A percentile compares a stretch with the other conserved stretches of the same genome.
Evolutionary conservation across 2,113 vertebrate species (phyloP).

Genomic region (Pygoscelis antarcticus): DNA sequence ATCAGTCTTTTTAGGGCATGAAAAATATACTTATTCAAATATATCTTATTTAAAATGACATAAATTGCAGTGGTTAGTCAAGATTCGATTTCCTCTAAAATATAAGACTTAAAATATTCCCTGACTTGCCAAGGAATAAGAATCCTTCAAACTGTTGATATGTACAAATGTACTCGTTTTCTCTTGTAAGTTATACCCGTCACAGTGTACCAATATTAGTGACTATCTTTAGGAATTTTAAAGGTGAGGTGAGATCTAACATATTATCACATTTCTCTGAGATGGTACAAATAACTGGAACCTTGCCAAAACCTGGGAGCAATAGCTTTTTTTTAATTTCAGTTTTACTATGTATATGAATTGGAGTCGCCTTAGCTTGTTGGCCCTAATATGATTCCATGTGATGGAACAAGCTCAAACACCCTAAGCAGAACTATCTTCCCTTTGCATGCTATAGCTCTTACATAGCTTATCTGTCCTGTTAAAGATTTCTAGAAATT

Average conservation of each 20-base stretch:
- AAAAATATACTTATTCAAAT: conserved; percentile 88
- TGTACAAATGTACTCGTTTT: conserved; percentile 78
- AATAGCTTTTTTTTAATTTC: not conserved
- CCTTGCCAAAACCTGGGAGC: not conserved
- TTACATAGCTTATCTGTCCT: conserved; percentile 42
- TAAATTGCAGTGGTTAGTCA: conserved; percentile 85
- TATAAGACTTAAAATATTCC: conserved; percentile 83
- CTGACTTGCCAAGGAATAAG: conserved; percentile 78
- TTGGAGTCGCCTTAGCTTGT: conserved; percentile 18
- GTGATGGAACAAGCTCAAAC: not conserved
- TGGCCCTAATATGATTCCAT: not conserved
- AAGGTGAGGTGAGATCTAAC: conserved; percentile 27
- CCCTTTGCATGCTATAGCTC: conserved; percentile 32
- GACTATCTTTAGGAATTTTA: conserved; percentile 72
- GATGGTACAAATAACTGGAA: conserved; percentile 16
- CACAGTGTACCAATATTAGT: conserved; percentile 65
- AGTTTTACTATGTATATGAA: not conserved
- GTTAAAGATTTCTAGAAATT: conserved; percentile 60
- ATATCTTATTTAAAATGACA: conserved; percentile 87
- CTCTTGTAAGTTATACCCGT: conserved; percentile 72
- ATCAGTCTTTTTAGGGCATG: conserved; percentile 86
- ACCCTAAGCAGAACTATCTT: conserved; percentile 34
- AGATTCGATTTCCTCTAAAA: conserved; percentile 85
- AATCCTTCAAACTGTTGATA: conserved; percentile 82
- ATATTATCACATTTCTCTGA: conserved; percentile 33